Conservation (phyloP, 2,113 vertebrate species). For the Thalassarche chlororhynchos region DNA sequence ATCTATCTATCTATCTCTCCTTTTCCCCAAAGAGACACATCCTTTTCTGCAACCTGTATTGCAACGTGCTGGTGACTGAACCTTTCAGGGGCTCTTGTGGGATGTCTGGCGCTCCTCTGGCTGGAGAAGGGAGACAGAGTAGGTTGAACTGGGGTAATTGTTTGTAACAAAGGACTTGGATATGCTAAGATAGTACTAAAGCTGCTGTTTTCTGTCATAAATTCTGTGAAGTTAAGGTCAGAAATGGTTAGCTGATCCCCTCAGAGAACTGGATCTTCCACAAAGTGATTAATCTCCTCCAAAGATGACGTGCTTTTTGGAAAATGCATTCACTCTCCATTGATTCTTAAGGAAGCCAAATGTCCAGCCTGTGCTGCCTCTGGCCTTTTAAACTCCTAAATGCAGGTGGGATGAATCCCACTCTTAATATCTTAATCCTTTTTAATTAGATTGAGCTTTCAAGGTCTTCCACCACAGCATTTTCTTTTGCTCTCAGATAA, state of each 20-base stretch:
- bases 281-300: not conserved
- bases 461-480: not conserved
- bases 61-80: not conserved
- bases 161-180: not conserved
- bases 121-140: not conserved
- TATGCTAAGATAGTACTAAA: not conserved
- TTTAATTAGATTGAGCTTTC: not conserved
- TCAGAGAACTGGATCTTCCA: not conserved
- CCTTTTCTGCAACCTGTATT: not conserved
- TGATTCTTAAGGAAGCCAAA: not conserved
- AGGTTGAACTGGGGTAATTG: not conserved
- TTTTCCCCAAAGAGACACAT: not conserved
- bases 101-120: not conserved
- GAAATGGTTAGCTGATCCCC: not conserved
- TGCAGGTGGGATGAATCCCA: not conserved
- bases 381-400: not conserved
- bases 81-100: not conserved
- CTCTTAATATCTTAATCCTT: not conserved
- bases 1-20: no score
- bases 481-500: not conserved
- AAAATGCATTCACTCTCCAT: not conserved
- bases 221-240: no score
- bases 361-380: not conserved
- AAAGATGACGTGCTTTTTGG: not conserved
- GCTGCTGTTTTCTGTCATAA: not conserved